A percentile compares a stretch with the other conserved stretches of the same genome.
Evolutionary conservation across 2,888 invertebrate species (phyloP).

Genomic region (Phasia obesa): DNA sequence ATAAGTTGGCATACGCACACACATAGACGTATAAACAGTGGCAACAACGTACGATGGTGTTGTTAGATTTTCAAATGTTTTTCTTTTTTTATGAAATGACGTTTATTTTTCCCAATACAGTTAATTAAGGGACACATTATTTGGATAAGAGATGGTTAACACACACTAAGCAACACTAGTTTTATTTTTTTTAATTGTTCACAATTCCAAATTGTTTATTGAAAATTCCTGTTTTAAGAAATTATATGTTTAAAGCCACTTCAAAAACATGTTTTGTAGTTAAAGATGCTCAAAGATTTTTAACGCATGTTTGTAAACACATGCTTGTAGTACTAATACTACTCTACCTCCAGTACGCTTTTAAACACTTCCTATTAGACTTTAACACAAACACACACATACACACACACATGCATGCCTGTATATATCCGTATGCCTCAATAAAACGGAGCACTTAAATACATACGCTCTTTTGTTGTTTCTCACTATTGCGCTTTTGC

Average conservation of each 20-base stretch:
- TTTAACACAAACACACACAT: slow-evolving; percentile 7
- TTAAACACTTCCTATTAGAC: slow-evolving; percentile 8
- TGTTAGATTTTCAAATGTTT: neutral
- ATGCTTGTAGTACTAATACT: slow-evolving; percentile 58
- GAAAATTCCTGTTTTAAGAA: slow-evolving; percentile 4
- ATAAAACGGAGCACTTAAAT: slow-evolving; percentile 28
- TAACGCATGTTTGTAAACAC: slow-evolving; percentile 64
- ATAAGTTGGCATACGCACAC: slow-evolving; percentile 51
- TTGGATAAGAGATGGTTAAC: too few relatives aligned
- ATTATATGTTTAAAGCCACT: neutral
- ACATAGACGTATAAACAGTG: neutral
- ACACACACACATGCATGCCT: slow-evolving; percentile 2
- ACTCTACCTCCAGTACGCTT: slow-evolving; percentile 34
- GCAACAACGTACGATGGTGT: neutral
- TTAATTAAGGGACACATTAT: slow-evolving; percentile 44
- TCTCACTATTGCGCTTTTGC: slow-evolving; percentile 13
- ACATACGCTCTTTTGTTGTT: slow-evolving; percentile 1
- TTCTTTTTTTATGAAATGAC: slow-evolving; percentile 23
- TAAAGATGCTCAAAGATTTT: slow-evolving; percentile 50
- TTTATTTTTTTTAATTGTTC: neutral
- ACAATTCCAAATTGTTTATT: neutral
- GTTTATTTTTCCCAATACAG: slow-evolving; percentile 17
- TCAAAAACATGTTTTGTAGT: slow-evolving; percentile 1
- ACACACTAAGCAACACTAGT: too few relatives aligned
- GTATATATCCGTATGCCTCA: neutral